Conservation (phyloP, 2,888 invertebrate genomes). For the Aethes cnicana region DNA sequence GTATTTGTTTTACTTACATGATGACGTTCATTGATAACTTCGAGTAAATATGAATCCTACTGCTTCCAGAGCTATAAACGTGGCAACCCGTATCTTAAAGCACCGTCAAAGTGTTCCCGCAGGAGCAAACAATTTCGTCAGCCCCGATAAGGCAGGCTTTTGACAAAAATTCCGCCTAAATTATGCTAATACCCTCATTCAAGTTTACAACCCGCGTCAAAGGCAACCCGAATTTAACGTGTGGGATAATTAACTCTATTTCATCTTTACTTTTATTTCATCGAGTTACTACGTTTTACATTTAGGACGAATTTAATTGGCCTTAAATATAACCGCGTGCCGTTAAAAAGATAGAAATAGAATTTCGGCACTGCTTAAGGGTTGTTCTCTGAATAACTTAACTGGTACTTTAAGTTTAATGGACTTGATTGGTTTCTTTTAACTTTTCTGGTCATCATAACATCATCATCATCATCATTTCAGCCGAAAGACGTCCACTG, state of each 20-base stretch:
- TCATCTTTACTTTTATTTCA: conserved; percentile 18
- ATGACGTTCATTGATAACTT: no score
- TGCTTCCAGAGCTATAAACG: no score
- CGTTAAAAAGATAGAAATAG: no score
- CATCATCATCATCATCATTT: no score
- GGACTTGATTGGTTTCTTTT: no score
- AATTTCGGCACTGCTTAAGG: no score
- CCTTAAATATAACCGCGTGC: background rate
- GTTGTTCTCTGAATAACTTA: no score
- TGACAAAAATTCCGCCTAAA: conserved; percentile 4
- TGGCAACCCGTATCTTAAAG: background rate
- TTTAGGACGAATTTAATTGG: background rate
- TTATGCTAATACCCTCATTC: conserved; percentile 18
- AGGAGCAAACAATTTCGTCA: conserved; percentile 18
- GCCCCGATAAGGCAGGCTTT: conserved; percentile 23
- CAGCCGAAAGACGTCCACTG: no score
- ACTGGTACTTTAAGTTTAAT: no score
- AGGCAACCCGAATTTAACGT: conserved; percentile 10
- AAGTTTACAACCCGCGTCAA: conserved; percentile 19
- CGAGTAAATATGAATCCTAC: no score
- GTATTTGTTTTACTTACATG: no score
- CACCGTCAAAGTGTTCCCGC: conserved; percentile 21
- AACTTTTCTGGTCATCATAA: no score
- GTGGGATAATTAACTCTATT: conserved; percentile 21
- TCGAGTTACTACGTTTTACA: conserved; percentile 10